Evolutionary conservation across 2,113 vertebrate genomes (phyloP).

Genomic region (Zapornia atra): DNA sequence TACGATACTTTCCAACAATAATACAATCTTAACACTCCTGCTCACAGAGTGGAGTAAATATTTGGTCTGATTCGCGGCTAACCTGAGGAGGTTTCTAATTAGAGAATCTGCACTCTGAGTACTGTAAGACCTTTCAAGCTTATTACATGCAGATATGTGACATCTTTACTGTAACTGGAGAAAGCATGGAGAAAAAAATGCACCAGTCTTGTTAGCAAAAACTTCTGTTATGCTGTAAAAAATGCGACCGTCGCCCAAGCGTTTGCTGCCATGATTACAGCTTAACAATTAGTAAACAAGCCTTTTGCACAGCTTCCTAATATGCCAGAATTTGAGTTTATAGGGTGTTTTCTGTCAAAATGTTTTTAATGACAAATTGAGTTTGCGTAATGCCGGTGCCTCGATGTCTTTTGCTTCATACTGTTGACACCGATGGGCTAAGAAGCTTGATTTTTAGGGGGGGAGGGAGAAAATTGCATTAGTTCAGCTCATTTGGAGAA

Average conservation of each 20-base stretch:
- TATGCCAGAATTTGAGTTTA: not conserved
- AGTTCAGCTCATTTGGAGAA: conserved; percentile 23
- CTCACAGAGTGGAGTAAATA: not conserved
- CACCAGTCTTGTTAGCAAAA: not conserved
- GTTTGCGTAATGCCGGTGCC: not conserved
- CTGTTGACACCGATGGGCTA: not conserved
- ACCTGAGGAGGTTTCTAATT: not conserved
- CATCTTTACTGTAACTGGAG: not conserved
- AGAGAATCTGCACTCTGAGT: not conserved
- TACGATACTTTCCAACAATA: not conserved
- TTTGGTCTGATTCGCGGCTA: not conserved
- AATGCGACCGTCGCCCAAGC: not conserved
- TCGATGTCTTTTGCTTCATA: not conserved
- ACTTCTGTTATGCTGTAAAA: not conserved
- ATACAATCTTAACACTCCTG: not conserved
- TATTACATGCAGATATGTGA: not conserved
- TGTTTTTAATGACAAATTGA: conserved; percentile 38
- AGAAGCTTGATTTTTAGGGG: conserved; percentile 13
- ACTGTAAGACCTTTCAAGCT: not conserved
- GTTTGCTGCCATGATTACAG: not conserved
- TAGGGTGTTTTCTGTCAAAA: not conserved
- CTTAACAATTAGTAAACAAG: not conserved
- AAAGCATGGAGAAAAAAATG: not conserved
- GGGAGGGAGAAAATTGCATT: conserved; percentile 11
- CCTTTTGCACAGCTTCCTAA: not conserved